phyloP scores from a whole-genome alignment of 2,113 vertebrate genomes.

The Pseudorectes ferrugineus region DNA sequence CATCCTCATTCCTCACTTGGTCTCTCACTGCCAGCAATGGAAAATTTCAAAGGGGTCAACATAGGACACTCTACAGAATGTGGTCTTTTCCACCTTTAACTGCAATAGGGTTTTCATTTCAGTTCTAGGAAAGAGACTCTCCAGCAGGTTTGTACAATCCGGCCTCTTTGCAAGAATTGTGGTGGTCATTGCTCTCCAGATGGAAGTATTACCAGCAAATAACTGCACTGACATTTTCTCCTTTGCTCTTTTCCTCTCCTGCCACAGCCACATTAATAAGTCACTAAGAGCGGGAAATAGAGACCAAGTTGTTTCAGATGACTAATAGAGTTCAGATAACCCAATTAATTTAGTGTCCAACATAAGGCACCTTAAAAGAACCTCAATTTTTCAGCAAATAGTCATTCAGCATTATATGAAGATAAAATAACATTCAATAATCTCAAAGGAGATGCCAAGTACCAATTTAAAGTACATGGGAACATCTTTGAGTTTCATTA shows the following conservation, averaged over 20 bases:
- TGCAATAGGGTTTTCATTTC: neutral
- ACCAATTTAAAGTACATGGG: neutral
- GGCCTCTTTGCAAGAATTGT: neutral
- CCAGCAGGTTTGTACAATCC: neutral
- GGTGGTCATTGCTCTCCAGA: neutral
- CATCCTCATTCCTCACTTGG: neutral
- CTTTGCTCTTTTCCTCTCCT: neutral
- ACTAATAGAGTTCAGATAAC: slow-evolving; percentile 35
- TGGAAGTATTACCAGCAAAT: neutral
- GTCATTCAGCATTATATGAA: neutral
- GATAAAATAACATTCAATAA: neutral
- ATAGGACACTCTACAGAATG: neutral
- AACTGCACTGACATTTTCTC: neutral
- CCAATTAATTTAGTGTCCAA: slow-evolving; percentile 4
- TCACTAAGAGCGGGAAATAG: neutral
- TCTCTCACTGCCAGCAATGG: neutral
- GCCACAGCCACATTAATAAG: neutral
- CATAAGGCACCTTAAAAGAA: neutral
- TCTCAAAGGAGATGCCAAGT: neutral
- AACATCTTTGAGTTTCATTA: neutral
- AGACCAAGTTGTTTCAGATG: neutral
- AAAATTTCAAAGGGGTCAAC: neutral
- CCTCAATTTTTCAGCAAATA: neutral
- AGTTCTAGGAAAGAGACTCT: neutral
- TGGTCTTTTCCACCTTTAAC: neutral